These are phyloP conservation scores for Dolomedes plantarius DNA, from an alignment of 2,888 invertebrate species.

Conservation along the genomic window DNA sequence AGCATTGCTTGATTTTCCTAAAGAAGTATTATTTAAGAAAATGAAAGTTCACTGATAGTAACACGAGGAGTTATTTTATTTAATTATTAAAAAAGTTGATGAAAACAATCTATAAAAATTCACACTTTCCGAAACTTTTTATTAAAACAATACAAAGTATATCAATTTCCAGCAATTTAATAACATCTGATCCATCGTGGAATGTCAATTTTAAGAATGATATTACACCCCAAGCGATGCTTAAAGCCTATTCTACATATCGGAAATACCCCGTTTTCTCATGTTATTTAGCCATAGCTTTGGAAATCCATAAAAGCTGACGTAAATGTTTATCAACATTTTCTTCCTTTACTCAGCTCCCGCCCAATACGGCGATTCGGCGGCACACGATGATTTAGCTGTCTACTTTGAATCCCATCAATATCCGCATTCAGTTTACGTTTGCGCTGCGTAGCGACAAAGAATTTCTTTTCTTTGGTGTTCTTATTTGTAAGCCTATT, in stretches of 20 bases:
- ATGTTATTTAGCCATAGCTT: neutral
- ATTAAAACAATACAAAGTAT: too few relatives aligned
- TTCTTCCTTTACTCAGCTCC: neutral
- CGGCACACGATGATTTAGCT: neutral
- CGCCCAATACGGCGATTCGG: neutral
- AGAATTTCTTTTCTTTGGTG: neutral
- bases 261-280: neutral
- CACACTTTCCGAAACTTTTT: too few relatives aligned
- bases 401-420: neutral
- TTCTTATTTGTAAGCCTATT: neutral
- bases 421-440: neutral
- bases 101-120: too few relatives aligned
- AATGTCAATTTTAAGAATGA: too few relatives aligned
- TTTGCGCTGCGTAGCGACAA: neutral
- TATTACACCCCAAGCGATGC: neutral
- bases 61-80: too few relatives aligned
- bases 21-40: too few relatives aligned
- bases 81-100: too few relatives aligned
- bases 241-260: neutral
- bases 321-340: conserved; percentile 5
- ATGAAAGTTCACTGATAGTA: too few relatives aligned
- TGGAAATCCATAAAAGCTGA: neutral
- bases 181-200: too few relatives aligned
- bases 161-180: too few relatives aligned
- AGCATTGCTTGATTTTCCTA: too few relatives aligned